phyloP scores from a whole-genome alignment of 2,113 vertebrate genomes.

The Oenanthe melanoleuca region DNA sequence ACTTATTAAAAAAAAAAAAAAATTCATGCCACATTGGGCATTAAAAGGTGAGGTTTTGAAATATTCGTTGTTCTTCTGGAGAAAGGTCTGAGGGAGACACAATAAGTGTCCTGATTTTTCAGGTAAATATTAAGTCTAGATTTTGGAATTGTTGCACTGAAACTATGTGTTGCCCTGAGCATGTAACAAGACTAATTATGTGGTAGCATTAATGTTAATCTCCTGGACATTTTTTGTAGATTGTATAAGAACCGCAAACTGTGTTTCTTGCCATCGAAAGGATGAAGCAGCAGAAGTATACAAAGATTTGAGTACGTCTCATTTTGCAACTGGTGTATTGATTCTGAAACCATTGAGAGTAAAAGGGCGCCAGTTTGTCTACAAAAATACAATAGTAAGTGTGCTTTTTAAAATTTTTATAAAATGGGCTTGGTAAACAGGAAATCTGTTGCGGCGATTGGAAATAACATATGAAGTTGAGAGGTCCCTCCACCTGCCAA shows the following conservation, averaged over 20 bases:
- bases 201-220: neutral
- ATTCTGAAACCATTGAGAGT: constrained; percentile 76
- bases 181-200: neutral
- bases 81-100: neutral
- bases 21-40: neutral
- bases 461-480: neutral
- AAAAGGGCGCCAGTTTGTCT: constrained; percentile 76
- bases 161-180: neutral
- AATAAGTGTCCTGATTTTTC: neutral
- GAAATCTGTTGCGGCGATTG: neutral
- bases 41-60: neutral
- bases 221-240: constrained; percentile 53
- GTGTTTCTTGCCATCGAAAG: neutral
- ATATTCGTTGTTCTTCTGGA: neutral
- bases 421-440: neutral
- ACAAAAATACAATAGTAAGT: constrained; percentile 76
- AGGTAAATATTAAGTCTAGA: neutral
- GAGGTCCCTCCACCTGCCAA: fast-evolving
- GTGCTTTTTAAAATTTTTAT: neutral
- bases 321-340: constrained; percentile 77
- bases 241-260: constrained; percentile 58
- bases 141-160: neutral
- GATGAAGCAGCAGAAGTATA: constrained; percentile 62
- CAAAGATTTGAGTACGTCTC: constrained; percentile 70
- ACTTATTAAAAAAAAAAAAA: neutral